Evolutionary conservation across 1,140 invertebrate species (phyloP), one percentile per base, ranked within the genome.

Genomic region (Lysiphlebus fabarum): DNA sequence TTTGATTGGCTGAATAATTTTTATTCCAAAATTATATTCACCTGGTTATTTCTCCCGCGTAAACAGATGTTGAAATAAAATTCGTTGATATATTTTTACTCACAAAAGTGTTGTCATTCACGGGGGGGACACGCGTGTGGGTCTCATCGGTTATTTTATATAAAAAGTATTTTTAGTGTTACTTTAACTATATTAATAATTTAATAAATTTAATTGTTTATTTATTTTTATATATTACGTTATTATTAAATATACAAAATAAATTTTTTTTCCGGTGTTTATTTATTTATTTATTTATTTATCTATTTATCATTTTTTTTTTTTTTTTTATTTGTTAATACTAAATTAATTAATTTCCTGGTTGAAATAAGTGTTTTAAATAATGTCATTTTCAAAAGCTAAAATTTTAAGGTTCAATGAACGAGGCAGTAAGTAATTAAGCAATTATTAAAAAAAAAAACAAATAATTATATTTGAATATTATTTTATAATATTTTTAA

Each of bases 391-490:
- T 55, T 77, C 78, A 0, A 78, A 77, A 53, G 78, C 78, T 0
- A 75, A 68, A 62, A 76, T 80, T 50, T 75, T 79, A 58, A 70
- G 78, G 6, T 80, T 80, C 59, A 80, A 80, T 63, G 78, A 80
- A 53, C 58, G 68, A 37, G 62, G 64, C 38, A 77, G 77, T 80
- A 63, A 78, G 76, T 78, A 65, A 51, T 12, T n/a, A n/a, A n/a
- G n/a, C 9, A 14, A 12, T 33, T 4, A 33, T 49, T 8, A 49
- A 49, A 4, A n/a, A 40, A 53, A 7, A 37, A 4, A 53, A 53
- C n/a, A 38, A 11, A 53, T 53, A 14, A 14, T n/a, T 53, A 26
- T 26, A 26, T 4, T 26, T 26, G 17, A 26, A n/a, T n/a, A n/a
- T n/a, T n/a, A n/a, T n/a, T n/a, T n/a, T n/a, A n/a, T n/a, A n/a